Conservation (phyloP, 2,113 vertebrate genomes). For the Lophura nycthemera region DNA sequence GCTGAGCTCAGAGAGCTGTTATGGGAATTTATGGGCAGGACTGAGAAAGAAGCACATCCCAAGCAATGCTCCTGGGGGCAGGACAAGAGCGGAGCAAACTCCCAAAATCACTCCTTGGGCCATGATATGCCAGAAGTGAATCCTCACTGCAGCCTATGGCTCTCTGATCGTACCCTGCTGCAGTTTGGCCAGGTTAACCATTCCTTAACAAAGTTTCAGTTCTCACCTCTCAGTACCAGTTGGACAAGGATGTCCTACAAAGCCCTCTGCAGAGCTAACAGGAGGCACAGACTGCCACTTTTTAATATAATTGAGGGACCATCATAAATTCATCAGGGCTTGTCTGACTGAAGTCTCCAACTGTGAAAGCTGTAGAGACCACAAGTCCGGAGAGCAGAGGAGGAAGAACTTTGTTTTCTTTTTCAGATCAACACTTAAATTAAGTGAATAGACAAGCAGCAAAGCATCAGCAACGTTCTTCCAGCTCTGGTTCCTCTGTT, state of each 20-base stretch:
- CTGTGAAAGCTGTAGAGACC: background rate
- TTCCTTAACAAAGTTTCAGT: background rate
- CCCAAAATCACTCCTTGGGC: fast-evolving
- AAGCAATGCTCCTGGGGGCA: background rate
- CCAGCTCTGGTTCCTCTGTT: background rate
- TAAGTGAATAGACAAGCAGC: background rate
- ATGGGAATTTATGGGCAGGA: background rate
- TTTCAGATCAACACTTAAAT: conserved; percentile 7
- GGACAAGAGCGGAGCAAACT: background rate
- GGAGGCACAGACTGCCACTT: background rate
- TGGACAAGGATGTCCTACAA: background rate
- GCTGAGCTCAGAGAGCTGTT: background rate
- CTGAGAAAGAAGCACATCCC: background rate
- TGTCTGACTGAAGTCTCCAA: background rate
- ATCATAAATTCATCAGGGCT: background rate
- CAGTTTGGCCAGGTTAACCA: background rate
- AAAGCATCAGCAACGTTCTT: conserved; percentile 1
- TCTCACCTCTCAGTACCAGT: background rate
- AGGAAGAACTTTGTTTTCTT: background rate
- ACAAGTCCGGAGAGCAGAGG: fast-evolving
- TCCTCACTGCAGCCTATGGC: background rate
- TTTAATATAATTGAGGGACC: background rate
- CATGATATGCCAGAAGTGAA: background rate
- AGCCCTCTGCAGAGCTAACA: background rate
- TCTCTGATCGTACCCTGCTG: background rate